Base-by-base conservation (phyloP, 2,888 invertebrate species). In the Rhopalosiphum nymphaeae region DNA sequence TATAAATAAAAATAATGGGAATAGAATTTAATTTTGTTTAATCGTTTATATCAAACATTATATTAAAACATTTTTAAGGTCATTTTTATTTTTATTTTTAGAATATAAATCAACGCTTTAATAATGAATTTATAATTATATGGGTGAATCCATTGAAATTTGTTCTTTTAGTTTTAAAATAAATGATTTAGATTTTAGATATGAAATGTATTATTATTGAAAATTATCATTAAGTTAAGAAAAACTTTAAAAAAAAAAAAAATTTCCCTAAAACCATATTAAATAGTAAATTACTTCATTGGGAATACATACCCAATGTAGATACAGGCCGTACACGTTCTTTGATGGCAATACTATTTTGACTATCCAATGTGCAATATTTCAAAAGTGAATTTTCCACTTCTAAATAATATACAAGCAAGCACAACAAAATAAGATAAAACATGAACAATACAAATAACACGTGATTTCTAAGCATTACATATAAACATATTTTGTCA, bases 301-400 rank as follows among this genome's bases (percentile, higher is more conserved):
- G 86, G 67, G 46, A 57, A 46, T 90, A 94, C 94, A 94, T 94
- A 94, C 94, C 94, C 29, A 94, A 85, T 44, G 94, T 94, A 46
- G 94, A 94, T 67, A 86, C 91, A 53, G 94, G 94, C 9, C 94
- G 53, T 91, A 94, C 42, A 42, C 94, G 94, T 44, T 94, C 94
- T 49, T 91, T 94, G 94, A 91, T 42, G 5, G 57, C 26, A 91
- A 46, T 94, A 90, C 53, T 94, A 94, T 67, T 94, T 94, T 44
- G 85, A 86, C 42, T 94, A 91, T 94, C 86, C 94, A 94, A 91
- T 53, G 94, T 94, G 87, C 94, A 61, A 86, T 94, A 94, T 91
- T 94, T 94, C 94, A 91, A 87, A 94, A 94, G 91, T 86, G 94
- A 53, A 44, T 86, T 94, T 94, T 85, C 94, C 46, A 94, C 91